Evolutionary conservation across 2,888 invertebrate genomes (phyloP).

Genomic region (Ophraella communa): DNA sequence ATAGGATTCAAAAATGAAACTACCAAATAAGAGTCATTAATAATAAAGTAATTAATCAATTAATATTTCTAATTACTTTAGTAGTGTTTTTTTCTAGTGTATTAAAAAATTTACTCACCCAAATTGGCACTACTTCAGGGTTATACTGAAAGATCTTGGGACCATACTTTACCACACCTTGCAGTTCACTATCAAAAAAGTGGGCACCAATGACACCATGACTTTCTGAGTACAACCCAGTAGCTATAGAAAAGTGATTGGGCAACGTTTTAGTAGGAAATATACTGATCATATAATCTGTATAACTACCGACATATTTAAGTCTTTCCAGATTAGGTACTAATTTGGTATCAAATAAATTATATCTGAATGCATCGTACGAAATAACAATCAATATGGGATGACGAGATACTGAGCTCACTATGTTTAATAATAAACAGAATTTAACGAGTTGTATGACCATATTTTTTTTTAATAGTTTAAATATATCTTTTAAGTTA

Average conservation of each 20-base stretch:
- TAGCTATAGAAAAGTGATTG: slow-evolving; percentile 76
- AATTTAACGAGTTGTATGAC: slow-evolving; percentile 37
- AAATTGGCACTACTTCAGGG: slow-evolving; percentile 65
- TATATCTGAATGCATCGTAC: slow-evolving; percentile 74
- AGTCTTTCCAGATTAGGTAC: slow-evolving; percentile 67
- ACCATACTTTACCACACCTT: slow-evolving; percentile 51
- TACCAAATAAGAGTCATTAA: no score
- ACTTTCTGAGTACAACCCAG: slow-evolving; percentile 70
- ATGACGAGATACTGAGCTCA: slow-evolving; percentile 52
- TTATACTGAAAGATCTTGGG: slow-evolving; percentile 65
- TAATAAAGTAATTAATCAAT: no score
- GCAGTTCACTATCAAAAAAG: slow-evolving; percentile 63
- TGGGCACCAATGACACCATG: slow-evolving; percentile 74
- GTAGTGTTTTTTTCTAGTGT: no score
- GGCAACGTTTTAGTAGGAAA: slow-evolving; percentile 78
- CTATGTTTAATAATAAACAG: slow-evolving; percentile 39
- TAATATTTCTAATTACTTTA: no score
- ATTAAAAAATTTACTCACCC: slow-evolving; percentile 61
- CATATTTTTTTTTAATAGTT: no score
- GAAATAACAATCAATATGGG: slow-evolving; percentile 69
- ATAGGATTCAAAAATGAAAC: neutral
- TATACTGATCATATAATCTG: slow-evolving; percentile 67
- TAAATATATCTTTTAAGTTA: no score
- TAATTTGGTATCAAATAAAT: slow-evolving; percentile 66
- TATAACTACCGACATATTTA: slow-evolving; percentile 63